Percentiles rank a stretch among this genome's conserved stretches.
Conservation (phyloP, 2,797 vertebrate genomes). For the Scleropages formosus region DNA sequence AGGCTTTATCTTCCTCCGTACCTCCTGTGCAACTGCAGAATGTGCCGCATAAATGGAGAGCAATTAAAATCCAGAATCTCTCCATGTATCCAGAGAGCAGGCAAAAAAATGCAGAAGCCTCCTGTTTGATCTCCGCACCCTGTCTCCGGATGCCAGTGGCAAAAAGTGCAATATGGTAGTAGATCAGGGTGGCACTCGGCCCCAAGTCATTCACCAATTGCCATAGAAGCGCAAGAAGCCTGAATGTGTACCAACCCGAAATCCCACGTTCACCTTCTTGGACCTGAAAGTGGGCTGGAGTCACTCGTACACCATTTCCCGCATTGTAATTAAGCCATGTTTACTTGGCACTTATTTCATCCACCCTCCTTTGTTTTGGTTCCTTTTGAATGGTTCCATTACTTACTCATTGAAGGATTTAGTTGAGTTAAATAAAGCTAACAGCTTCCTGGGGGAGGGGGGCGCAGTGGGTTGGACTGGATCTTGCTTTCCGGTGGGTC, state of each 20-base stretch:
- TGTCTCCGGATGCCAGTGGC: slow-evolving; percentile 16
- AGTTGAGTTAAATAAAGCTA: background rate
- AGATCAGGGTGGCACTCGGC: background rate
- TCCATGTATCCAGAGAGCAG: slow-evolving; percentile 15
- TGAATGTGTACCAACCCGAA: slow-evolving; percentile 9
- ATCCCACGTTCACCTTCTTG: background rate
- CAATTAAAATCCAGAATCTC: slow-evolving; percentile 48
- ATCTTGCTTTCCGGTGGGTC: too few species aligned
- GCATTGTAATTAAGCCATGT: background rate
- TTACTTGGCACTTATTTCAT: background rate
- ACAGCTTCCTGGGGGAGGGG: too few species aligned
- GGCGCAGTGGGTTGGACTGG: too few species aligned
- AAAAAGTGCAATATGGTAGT: slow-evolving; percentile 27
- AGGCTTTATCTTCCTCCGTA: slow-evolving; percentile 38
- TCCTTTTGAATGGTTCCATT: background rate
- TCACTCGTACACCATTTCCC: slow-evolving; percentile 26
- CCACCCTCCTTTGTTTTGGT: too few species aligned
- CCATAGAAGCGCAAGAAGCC: background rate
- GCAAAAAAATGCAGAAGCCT: background rate
- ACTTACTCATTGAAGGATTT: background rate
- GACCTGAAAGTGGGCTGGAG: slow-evolving; percentile 31
- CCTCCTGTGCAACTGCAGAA: slow-evolving; percentile 34
- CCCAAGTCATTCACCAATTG: background rate
- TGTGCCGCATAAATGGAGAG: slow-evolving; percentile 44
- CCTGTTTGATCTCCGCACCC: slow-evolving; percentile 19